Conservation (phyloP, 2,888 invertebrate species). For the Elaeidobius kamerunicus region DNA sequence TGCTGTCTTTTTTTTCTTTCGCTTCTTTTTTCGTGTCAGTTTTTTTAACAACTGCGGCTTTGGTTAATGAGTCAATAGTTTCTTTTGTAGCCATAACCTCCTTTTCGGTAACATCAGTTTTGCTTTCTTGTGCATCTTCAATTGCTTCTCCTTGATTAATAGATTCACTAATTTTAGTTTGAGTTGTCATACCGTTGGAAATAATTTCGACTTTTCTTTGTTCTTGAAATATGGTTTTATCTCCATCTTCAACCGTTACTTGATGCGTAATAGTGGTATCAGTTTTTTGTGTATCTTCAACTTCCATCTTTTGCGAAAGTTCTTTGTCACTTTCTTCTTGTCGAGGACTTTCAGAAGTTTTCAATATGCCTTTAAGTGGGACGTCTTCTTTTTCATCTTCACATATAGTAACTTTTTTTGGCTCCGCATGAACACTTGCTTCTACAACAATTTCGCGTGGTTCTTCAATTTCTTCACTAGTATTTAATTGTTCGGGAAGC, state of each 20-base stretch:
- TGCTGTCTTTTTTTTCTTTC: neutral
- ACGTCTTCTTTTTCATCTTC: slow-evolving; percentile 26
- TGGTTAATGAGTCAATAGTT: slow-evolving; percentile 10
- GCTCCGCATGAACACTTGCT: slow-evolving; percentile 48
- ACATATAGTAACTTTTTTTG: slow-evolving; percentile 40
- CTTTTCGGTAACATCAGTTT: neutral
- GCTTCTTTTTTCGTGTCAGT: neutral
- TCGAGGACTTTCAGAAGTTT: slow-evolving; percentile 3
- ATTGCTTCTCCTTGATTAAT: neutral
- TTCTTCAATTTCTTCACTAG: slow-evolving; percentile 46
- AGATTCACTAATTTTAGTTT: neutral
- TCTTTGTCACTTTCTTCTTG: slow-evolving; percentile 8
- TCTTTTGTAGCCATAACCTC: slow-evolving; percentile 5
- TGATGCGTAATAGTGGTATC: slow-evolving; percentile 1
- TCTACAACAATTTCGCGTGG: slow-evolving; percentile 44
- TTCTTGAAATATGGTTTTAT: neutral
- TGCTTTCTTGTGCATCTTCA: slow-evolving; percentile 1
- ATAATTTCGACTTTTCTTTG: slow-evolving; percentile 8
- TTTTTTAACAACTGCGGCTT: slow-evolving; percentile 14
- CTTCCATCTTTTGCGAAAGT: neutral
- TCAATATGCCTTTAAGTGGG: slow-evolving; percentile 23
- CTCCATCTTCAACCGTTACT: neutral
- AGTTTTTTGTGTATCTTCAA: slow-evolving; percentile 2
- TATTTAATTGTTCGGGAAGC: slow-evolving; percentile 41
- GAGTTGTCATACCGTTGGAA: neutral